A percentile compares a stretch with the other conserved stretches of the same genome.
These are phyloP conservation scores for Episyrphus balteatus DNA, from an alignment of 1,140 invertebrate genomes.

Conservation along the genomic window DNA sequence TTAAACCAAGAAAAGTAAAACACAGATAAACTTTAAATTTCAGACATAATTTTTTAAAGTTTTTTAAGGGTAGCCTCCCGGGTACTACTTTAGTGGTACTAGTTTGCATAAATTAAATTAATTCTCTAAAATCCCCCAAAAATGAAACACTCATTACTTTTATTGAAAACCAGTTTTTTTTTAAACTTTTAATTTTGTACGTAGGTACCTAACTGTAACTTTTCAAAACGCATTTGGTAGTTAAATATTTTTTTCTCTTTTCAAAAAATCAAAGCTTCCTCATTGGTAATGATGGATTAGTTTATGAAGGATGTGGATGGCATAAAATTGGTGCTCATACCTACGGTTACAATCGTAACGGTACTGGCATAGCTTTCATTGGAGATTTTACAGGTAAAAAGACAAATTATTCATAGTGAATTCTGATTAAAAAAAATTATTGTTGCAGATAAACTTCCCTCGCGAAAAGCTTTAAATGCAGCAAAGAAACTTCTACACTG, in stretches of 20 bases:
- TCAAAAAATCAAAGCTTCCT: slow-evolving; percentile 46
- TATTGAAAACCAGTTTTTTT: too few species aligned
- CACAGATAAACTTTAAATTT: too few species aligned
- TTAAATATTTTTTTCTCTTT: slow-evolving; percentile 3
- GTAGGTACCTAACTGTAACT: too few species aligned
- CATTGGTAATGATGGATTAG: slow-evolving; percentile 62
- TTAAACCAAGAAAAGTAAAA: too few species aligned
- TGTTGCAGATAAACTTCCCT: slow-evolving; percentile 45
- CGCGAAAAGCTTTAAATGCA: slow-evolving; percentile 41
- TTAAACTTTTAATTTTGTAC: too few species aligned
- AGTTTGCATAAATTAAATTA: too few species aligned
- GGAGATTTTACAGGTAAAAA: slow-evolving; percentile 49
- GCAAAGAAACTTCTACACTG: slow-evolving; percentile 49
- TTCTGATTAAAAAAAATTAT: not conserved
- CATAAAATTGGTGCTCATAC: slow-evolving; percentile 59
- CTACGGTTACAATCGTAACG: slow-evolving; percentile 48
- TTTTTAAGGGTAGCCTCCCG: too few species aligned
- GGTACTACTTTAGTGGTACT: too few species aligned
- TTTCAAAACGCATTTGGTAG: too few species aligned
- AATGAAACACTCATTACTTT: too few species aligned
- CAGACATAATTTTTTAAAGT: too few species aligned
- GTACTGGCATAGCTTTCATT: slow-evolving; percentile 59
- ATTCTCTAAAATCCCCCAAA: too few species aligned
- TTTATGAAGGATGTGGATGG: slow-evolving; percentile 71
- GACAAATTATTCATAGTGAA: not conserved